Base-by-base conservation (phyloP, 2,113 vertebrate genomes). In the Epinephelus lanceolatus region DNA sequence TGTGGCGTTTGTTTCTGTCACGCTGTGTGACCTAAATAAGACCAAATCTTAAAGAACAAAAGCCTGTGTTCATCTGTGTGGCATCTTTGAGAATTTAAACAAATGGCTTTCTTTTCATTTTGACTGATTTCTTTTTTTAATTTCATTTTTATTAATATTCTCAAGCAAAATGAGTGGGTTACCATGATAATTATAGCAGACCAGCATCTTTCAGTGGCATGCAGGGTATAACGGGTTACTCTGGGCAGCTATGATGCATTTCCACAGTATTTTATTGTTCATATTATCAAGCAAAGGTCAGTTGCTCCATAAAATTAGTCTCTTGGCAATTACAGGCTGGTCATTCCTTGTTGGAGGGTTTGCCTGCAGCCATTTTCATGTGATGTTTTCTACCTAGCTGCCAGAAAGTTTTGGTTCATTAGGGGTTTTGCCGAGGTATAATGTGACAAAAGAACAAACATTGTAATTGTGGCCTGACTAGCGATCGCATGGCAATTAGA, bases 1-100 rank as follows among this genome's bases (percentile, higher is more conserved):
- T 14, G 49, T 79, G 73, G 67, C 55, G 5, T 14, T 21, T 37
- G 72, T 67, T 66, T 76, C n/a, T 70, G 45, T 84, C 69, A 72
- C 33, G 42, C 25, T 60, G 27, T 12, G 53, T 88, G 80, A 91
- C 85, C 88, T 84, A 90, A 81, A 90, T 89, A 80, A 71, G 10
- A 59, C 8, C 25, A 59, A 51, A 67, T 60, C 37, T 19, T 25
- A 17, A 71, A 76, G 77, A 55, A 76, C 8, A 76, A 76, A 65
- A 27, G 61, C 14, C 25, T 9, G 11, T 61, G 45, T 37, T 59
- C 1, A 7, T 21, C 2, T 17, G 1, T 42, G 59, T 8, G 19
- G 55, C 27, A 18, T 27, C 3, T 62, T 69, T 18, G 30, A 12
- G 7, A 18, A 56, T 4, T 40, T 37, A 86, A n/a, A 4, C 17